Percentiles rank a stretch among this genome's conserved stretches.
phyloP scores from a whole-genome alignment of 1,140 invertebrate genomes.

The Orchesella cincta region DNA sequence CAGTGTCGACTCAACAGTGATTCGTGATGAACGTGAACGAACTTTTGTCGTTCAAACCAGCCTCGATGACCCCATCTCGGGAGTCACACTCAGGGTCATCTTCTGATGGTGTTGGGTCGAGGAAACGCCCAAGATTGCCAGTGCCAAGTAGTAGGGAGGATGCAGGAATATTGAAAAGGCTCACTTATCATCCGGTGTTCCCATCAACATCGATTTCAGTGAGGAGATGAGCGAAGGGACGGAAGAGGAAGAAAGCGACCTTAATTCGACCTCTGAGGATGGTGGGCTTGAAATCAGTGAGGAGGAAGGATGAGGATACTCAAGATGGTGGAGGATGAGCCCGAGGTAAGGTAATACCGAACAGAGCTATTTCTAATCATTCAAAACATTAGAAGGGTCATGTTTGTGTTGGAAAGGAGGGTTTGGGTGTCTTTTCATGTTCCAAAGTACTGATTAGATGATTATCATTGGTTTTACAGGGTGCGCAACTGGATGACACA shows the following conservation, averaged over 20 bases:
- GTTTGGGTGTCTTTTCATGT: too few species aligned
- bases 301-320: slow-evolving; percentile 77
- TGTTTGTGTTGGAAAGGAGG: not conserved
- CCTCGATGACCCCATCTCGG: slow-evolving; percentile 30
- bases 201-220: slow-evolving; percentile 8
- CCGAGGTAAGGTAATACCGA: slow-evolving; percentile 62
- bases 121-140: slow-evolving; percentile 14
- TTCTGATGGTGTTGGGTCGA: slow-evolving; percentile 5
- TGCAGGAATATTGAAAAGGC: slow-evolving; percentile 18
- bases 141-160: slow-evolving; percentile 4
- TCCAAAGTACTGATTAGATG: too few species aligned
- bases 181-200: not conserved
- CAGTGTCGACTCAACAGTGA: not conserved
- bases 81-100: slow-evolving; percentile 19
- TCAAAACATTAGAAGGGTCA: not conserved
- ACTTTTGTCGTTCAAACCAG: slow-evolving; percentile 39
- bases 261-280: slow-evolving; percentile 57
- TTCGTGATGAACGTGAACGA: slow-evolving; percentile 43
- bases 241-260: slow-evolving; percentile 30
- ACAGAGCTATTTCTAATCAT: too few species aligned
- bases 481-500: slow-evolving; percentile 80
- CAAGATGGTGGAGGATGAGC: slow-evolving; percentile 77
- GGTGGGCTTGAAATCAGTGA: slow-evolving; percentile 67
- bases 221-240: not conserved
- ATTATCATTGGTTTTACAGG: slow-evolving; percentile 59